phyloP scores from a whole-genome alignment of 2,113 vertebrate genomes.

The Pangasianodon hypophthalmus region DNA sequence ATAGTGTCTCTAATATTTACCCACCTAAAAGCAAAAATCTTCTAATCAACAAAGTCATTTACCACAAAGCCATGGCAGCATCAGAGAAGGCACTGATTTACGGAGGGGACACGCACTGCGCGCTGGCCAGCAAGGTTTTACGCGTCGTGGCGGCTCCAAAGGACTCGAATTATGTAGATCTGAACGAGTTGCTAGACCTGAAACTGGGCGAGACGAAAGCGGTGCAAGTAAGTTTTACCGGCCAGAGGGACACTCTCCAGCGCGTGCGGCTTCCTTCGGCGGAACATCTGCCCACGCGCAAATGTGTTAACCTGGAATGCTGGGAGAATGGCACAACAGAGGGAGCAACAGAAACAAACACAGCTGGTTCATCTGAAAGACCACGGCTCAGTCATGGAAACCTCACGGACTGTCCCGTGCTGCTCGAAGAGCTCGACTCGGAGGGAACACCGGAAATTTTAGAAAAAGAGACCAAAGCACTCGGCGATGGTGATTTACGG shows the following conservation, averaged over 20 bases:
- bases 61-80: constrained; percentile 62
- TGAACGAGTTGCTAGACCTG: constrained; percentile 55
- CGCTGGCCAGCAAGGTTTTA: constrained; percentile 29
- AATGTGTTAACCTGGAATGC: constrained; percentile 21
- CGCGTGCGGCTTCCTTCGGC: not conserved
- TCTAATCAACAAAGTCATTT: constrained; percentile 10
- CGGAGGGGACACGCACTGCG: constrained; percentile 45
- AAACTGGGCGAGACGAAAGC: constrained; percentile 32
- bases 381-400: constrained; percentile 23
- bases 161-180: constrained; percentile 67
- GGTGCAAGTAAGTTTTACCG: constrained; percentile 44
- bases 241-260: constrained; percentile 17
- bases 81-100: constrained; percentile 45
- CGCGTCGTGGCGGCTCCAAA: constrained; percentile 34
- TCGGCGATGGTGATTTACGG: constrained; percentile 65
- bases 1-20: constrained; percentile 54
- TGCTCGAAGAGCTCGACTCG: not conserved
- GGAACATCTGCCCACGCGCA: constrained; percentile 17
- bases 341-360: constrained; percentile 10
- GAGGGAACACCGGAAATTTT: constrained; percentile 30
- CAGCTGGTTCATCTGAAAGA: constrained; percentile 37
- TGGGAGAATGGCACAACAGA: not conserved
- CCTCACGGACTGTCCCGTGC: constrained; percentile 27
- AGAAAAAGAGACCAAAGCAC: constrained; percentile 59
- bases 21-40: constrained; percentile 3